Percentiles rank a stretch among this genome's conserved stretches.
Conservation (phyloP, 2,888 invertebrate genomes). For the Callinectes sapidus region DNA sequence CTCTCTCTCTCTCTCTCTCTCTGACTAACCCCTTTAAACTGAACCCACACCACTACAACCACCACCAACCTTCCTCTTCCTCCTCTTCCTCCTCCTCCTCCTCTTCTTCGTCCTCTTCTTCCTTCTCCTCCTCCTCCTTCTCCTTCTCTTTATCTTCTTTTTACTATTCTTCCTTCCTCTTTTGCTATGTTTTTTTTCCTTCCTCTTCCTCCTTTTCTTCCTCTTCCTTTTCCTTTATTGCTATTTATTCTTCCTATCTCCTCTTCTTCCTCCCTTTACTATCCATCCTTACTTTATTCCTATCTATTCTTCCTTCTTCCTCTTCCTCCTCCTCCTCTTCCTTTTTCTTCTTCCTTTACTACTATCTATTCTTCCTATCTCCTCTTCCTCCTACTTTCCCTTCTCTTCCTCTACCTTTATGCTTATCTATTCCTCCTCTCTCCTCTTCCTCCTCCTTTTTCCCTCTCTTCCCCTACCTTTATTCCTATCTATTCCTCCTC, state of each 20-base stretch:
- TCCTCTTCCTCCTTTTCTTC: too few relatives aligned
- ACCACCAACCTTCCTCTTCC: neutral
- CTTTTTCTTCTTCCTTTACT: neutral
- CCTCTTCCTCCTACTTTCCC: neutral
- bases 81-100: neutral
- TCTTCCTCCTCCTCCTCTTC: neutral
- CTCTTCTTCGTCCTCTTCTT: neutral
- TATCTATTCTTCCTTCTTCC: neutral
- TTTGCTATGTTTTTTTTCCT: neutral
- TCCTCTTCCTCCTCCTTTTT: neutral
- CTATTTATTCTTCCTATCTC: too few relatives aligned
- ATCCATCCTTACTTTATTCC: too few relatives aligned
- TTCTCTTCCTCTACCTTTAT: neutral
- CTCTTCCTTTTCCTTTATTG: neutral
- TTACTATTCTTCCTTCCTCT: neutral
- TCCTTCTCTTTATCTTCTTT: neutral
- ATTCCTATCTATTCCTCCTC: neutral
- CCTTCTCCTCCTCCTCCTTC: neutral
- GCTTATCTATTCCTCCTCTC: slow-evolving; percentile 4
- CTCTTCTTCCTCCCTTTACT: neutral
- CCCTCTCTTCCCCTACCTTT: neutral
- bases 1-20: slow-evolving; percentile 41
- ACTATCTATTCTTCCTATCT: neutral
- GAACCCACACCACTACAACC: neutral
- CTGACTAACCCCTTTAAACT: neutral